Evolutionary conservation across 2,797 vertebrate species (phyloP), one percentile per base, ranked within the genome.

Genomic region (Nyctalus aviator): DNA sequence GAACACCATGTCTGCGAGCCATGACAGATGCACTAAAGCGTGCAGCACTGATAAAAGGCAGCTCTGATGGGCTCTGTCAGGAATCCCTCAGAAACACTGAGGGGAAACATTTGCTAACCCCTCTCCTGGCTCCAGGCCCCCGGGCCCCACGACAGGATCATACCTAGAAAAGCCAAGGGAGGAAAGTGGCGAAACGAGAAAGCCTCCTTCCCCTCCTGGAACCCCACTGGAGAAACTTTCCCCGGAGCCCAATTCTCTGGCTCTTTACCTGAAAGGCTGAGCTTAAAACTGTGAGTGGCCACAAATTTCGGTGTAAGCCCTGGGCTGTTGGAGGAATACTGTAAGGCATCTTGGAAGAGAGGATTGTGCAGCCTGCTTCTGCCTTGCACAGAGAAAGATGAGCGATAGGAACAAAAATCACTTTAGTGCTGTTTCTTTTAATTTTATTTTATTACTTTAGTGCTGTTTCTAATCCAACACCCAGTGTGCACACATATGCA

Each of bases 11-110:
- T 99, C 98, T 98, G 97, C 90, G 73, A 97, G 98, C 98, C 98
- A 98, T 98, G 98, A 99, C 99, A 99, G 99, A 98, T 97, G 98
- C 98, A 99, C 98, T 98, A 99, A 98, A 99, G 98, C 98, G 97
- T 98, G 98, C 98, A 99, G 98, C 90, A 96, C 98, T 98, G 98
- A 98, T 98, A 98, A 99, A 99, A 99, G 98, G 98, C 98, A 98
- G 97, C 98, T 98, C 99, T 97, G 98, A 98, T 98, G 98, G 98
- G 98, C 98, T 98, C 97, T 97, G 97, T 98, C 97, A 97, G 96
- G 97, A 97, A 98, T 91, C 96, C 86, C 7, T 2, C 96, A 97
- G 97, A 97, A 98, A 95, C 95, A 96, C 66, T 35, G 96, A 78
- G 37, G 94, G 95, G 96, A 97, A 98, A 96, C 96, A 94, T 97